Base-by-base conservation (phyloP, 2,888 invertebrate genomes). In the Troides aeacus region DNA sequence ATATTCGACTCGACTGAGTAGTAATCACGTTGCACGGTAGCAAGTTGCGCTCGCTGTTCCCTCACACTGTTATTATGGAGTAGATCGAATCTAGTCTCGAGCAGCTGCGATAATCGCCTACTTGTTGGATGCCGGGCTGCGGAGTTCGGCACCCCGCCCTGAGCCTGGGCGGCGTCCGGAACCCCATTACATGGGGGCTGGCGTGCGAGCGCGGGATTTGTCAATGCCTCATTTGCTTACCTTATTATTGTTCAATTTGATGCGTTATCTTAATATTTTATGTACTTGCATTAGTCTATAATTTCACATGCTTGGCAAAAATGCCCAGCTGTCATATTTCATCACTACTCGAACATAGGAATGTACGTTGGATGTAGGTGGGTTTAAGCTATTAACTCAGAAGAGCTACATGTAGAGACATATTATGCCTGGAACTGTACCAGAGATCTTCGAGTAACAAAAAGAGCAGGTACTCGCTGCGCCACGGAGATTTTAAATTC, bases 61-160 rank as follows among this genome's bases (percentile, higher is more conserved):
- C 12, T n/a, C 53, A n/a, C 59, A n/a, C 42, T 58, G 64, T 56
- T 60, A 56, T 66, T 60, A 68, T 39, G 56, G 59, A 66, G 39
- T 62, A 61, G 53, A 60, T 61, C 64, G 42, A 60, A 69, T 64
- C 30, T 57, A 60, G 23, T 61, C 56, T 39, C 69, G 23, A 61
- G 56, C 64, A 61, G 56, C 23, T 23, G 61, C 39, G 17, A 42
- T 69, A 64, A 69, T 64, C 64, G 60, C 64, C 69, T 60, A 69
- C 69, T 69, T 69, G 69, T 69, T 69, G 69, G 69, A 42, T 68
- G 46, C 53, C 59, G 36, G 10, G 50, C 1, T 50, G 50, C 15
- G 18, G 50, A 17, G 50, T 50, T 53, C 53, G 39, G 39, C 63
- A 56, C 61, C n/a, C n/a, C 50, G 46, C 42, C 7, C 42, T 36